phyloP scores from a whole-genome alignment of 2,888 invertebrate species.

The Aricia artaxerxes region DNA sequence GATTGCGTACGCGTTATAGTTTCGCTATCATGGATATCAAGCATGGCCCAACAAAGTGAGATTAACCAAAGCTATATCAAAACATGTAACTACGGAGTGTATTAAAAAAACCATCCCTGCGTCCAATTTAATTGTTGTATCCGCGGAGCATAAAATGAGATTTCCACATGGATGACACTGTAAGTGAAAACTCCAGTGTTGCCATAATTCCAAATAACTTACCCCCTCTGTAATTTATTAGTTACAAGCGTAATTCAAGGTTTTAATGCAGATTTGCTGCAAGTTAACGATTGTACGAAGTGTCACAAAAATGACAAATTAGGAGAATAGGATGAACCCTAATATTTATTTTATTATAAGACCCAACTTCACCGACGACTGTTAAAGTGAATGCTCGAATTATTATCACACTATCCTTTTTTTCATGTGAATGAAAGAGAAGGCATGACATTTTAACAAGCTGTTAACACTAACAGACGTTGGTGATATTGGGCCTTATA shows the following conservation, averaged over 20 bases:
- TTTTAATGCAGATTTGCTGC: background rate
- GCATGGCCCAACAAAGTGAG: background rate
- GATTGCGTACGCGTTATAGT: too few species aligned
- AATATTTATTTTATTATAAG: too few species aligned
- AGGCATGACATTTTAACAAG: too few species aligned
- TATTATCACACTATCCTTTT: too few species aligned
- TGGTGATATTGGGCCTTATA: too few species aligned
- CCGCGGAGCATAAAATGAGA: conserved; percentile 63
- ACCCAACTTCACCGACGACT: too few species aligned
- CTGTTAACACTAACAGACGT: too few species aligned
- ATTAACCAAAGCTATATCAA: conserved; percentile 30
- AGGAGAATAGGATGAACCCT: too few species aligned
- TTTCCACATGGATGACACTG: conserved; percentile 45
- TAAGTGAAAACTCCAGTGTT: conserved; percentile 41
- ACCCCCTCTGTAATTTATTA: conserved; percentile 13
- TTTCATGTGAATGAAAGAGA: too few species aligned
- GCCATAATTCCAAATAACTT: conserved; percentile 26
- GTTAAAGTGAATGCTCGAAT: too few species aligned
- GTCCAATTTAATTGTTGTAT: conserved; percentile 54
- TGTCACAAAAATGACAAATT: too few species aligned
- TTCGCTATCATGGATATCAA: too few species aligned
- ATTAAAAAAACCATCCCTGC: conserved; percentile 35
- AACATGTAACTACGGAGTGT: conserved; percentile 33
- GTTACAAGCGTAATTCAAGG: background rate
- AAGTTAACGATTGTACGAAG: background rate